Conservation (phyloP, 2,888 invertebrate genomes). For the Dynastes grantii region DNA sequence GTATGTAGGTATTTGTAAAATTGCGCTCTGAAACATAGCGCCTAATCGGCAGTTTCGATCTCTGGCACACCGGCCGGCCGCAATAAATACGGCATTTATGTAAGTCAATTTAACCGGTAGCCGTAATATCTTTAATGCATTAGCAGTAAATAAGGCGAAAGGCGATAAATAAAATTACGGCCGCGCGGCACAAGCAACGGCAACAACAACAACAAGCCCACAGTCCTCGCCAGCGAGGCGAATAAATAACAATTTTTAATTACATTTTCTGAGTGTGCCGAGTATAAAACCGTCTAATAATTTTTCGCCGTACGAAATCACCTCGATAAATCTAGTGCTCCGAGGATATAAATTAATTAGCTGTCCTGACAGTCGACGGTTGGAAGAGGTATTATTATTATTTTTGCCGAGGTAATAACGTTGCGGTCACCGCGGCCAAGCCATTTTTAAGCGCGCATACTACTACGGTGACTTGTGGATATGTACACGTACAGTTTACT, state of each 20-base stretch:
- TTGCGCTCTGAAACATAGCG: slow-evolving; percentile 4
- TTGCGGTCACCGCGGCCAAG: slow-evolving; percentile 19
- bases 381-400: slow-evolving; percentile 36
- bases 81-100: slow-evolving; percentile 44
- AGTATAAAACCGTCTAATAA: slow-evolving; percentile 51
- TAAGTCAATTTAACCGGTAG: slow-evolving; percentile 47
- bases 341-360: slow-evolving; percentile 49
- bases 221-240: slow-evolving; percentile 25
- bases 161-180: slow-evolving; percentile 49
- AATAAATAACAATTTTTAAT: slow-evolving; percentile 53
- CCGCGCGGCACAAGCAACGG: slow-evolving; percentile 9
- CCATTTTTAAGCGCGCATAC: slow-evolving; percentile 7
- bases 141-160: slow-evolving; percentile 50
- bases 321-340: slow-evolving; percentile 46
- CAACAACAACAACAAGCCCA: slow-evolving; percentile 9
- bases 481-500: background rate
- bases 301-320: slow-evolving; percentile 50
- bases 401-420: slow-evolving; percentile 24
- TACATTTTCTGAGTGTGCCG: slow-evolving; percentile 47
- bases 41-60: slow-evolving; percentile 34
- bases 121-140: slow-evolving; percentile 50
- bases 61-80: slow-evolving; percentile 14
- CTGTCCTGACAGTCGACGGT: slow-evolving; percentile 34
- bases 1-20: slow-evolving; percentile 11
- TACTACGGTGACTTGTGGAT: background rate